Conservation (phyloP, 2,113 vertebrate species). For the Dissostichus mawsoni region DNA sequence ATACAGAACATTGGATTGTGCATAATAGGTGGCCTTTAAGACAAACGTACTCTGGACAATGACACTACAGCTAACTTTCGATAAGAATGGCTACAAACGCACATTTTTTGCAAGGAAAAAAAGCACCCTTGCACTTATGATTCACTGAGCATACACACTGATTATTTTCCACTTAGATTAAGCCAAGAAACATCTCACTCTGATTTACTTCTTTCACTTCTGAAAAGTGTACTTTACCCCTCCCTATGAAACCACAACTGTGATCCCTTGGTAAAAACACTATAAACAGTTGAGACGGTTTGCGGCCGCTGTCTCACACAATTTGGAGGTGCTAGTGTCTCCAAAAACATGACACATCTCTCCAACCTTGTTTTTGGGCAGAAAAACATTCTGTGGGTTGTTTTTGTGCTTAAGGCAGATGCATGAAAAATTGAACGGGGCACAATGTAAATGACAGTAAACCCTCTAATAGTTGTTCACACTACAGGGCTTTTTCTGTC, state of each 20-base stretch:
- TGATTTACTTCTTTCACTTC: constrained; percentile 26
- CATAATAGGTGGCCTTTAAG: no score
- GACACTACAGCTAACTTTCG: no score
- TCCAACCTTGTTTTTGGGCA: background rate
- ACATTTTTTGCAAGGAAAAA: background rate
- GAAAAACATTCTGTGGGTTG: no score
- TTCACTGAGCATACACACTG: constrained; percentile 20
- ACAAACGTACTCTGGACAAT: no score
- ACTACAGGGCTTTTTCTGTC: no score
- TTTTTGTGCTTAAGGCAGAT: background rate
- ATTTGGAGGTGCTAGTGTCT: constrained; percentile 37
- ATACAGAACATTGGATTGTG: no score
- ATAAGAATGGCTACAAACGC: constrained; percentile 2
- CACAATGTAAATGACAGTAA: constrained; percentile 15
- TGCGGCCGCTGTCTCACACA: constrained; percentile 30
- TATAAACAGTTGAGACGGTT: constrained; percentile 32
- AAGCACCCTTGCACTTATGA: background rate
- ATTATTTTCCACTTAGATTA: constrained; percentile 25
- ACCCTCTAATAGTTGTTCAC: background rate
- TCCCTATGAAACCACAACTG: constrained; percentile 31
- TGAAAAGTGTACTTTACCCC: constrained; percentile 13
- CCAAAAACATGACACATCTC: background rate
- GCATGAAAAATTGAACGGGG: background rate
- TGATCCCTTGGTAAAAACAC: constrained; percentile 28
- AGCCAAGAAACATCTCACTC: constrained; percentile 28